phyloP scores from a whole-genome alignment of 2,797 vertebrate genomes.

The Sebastes vulpes region DNA sequence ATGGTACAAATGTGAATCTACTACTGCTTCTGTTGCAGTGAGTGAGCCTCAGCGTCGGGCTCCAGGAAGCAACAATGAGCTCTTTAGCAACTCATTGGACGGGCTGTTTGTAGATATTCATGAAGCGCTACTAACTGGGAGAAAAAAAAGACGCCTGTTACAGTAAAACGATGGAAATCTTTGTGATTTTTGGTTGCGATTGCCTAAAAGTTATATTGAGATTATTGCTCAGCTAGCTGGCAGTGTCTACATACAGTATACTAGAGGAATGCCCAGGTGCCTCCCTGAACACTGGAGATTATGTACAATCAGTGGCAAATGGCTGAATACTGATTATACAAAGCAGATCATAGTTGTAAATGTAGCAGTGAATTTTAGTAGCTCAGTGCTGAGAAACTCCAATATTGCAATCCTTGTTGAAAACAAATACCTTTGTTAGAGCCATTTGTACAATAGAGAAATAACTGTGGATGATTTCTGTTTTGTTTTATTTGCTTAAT shows the following conservation, averaged over 20 bases:
- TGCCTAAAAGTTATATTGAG: neutral
- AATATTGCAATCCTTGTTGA: neutral
- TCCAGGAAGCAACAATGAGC: neutral
- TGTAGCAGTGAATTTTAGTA: neutral
- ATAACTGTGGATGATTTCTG: no score
- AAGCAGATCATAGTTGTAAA: neutral
- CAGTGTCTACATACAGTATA: neutral
- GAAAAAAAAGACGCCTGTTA: neutral
- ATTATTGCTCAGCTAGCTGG: neutral
- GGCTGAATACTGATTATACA: neutral
- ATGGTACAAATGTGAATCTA: slow-evolving; percentile 35
- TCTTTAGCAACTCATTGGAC: neutral
- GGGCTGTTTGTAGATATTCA: neutral
- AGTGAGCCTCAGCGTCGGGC: slow-evolving; percentile 3
- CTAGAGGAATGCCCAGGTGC: neutral
- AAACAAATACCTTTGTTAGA: neutral
- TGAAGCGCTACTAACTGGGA: neutral
- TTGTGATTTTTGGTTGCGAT: neutral
- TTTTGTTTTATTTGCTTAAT: no score
- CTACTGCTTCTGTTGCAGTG: slow-evolving; percentile 13
- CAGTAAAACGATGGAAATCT: neutral
- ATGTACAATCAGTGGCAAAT: neutral
- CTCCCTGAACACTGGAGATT: neutral
- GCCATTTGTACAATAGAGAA: no score
- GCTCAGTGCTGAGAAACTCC: neutral